Evolutionary conservation across 2,888 invertebrate genomes (phyloP).

Genomic region (Oligia strigilis): DNA sequence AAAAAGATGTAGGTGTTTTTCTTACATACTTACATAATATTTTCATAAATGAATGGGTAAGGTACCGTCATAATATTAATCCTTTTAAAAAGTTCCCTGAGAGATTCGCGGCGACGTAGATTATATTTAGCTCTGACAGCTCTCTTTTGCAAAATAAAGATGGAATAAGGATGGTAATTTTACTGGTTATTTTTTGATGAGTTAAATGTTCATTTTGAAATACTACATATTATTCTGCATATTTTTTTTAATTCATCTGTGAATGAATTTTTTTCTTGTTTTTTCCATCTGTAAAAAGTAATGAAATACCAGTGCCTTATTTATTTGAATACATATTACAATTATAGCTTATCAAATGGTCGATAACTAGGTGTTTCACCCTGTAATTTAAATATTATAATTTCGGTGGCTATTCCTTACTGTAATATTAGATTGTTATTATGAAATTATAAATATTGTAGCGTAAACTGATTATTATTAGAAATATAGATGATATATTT

Average conservation of each 20-base stretch:
- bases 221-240: background rate
- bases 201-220: constrained; percentile 5
- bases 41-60: too few relatives aligned
- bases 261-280: background rate
- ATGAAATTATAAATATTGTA: constrained; percentile 40
- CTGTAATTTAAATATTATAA: constrained; percentile 22
- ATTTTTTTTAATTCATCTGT: background rate
- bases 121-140: too few relatives aligned
- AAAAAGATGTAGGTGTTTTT: too few relatives aligned
- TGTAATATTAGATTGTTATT: constrained; percentile 39
- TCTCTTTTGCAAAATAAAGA: too few relatives aligned
- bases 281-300: background rate
- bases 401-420: constrained; percentile 55
- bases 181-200: background rate
- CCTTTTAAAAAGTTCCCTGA: too few relatives aligned
- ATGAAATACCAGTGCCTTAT: constrained; percentile 32
- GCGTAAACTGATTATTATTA: constrained; percentile 49
- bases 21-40: too few relatives aligned
- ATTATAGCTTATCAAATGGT: background rate
- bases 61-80: too few relatives aligned
- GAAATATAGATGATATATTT: constrained; percentile 55
- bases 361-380: constrained; percentile 29
- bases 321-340: constrained; percentile 3
- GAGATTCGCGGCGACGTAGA: too few relatives aligned
- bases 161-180: too few relatives aligned